Evolutionary conservation across 1,140 invertebrate genomes (phyloP), one percentile per base, ranked within the genome.

Genomic region (Zophobas atratus): DNA sequence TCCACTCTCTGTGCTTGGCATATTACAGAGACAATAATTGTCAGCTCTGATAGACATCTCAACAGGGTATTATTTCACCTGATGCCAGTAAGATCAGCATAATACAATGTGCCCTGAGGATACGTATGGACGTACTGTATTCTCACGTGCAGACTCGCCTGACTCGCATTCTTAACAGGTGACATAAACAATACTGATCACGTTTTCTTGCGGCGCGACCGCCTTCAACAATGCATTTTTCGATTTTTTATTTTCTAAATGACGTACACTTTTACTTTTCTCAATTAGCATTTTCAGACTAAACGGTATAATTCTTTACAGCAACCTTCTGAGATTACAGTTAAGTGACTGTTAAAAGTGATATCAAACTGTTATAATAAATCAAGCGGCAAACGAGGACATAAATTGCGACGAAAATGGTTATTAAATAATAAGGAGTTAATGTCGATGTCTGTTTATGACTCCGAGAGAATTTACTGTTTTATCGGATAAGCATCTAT

Each of bases 81-180:
- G 71, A 53, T 72, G 71, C 20, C 35, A 32, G 43, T 2, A 34
- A 36, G 38, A 51, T 36, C 46, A 41, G 51, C 70, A 72, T 72
- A 51, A 72, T 48, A 72, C 3, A 51, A 72, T 51, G 33, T 39
- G 38, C 41, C 46, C 35, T 33, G n/a, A 33, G 38, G 57, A 51
- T 51, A 51, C 20, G 41, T 41, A 39, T 41, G 39, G n/a, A 67
- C n/a, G 39, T 43, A 41, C 6, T n/a, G 3, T 43, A 46, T 20
- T 57, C 34, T 57, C 55, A 79, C 78, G 78, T 79, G 78, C 60
- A 73, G 36, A 60, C 78, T 79, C 78, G 78, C 78, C 78, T 79
- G 78, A 79, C 70, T 79, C 20, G 78, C 78, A 79, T 79, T 79
- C 78, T 79, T 77, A 76, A 60, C 78, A 76, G 75, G 67, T 79